These are phyloP conservation scores for Hemiprocne comata DNA, from an alignment of 2,113 vertebrate genomes.

Conservation along the genomic window DNA sequence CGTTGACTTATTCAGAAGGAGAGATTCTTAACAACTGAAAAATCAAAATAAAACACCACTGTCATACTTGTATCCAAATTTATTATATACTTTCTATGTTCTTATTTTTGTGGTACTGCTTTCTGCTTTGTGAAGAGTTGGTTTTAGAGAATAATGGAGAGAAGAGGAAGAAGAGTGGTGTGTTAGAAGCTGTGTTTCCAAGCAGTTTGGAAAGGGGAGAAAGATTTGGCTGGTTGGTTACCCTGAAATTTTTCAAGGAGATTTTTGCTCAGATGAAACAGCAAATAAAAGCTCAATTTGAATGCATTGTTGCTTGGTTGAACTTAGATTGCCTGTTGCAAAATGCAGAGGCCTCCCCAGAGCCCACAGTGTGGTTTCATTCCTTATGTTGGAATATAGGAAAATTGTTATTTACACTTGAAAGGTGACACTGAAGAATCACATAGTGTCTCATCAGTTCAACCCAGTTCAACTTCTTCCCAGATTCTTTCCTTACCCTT, in stretches of 20 bases:
- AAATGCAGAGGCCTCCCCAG: neutral
- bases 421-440: neutral
- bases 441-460: neutral
- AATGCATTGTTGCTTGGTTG: neutral
- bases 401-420: neutral
- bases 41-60: neutral
- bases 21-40: neutral
- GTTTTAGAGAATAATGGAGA: neutral
- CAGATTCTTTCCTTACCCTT: neutral
- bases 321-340: neutral
- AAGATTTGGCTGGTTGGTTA: neutral
- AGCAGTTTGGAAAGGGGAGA: neutral
- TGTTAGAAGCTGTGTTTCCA: neutral
- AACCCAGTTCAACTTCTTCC: neutral
- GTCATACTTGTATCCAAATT: neutral
- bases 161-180: neutral
- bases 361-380: neutral
- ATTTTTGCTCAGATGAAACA: neutral
- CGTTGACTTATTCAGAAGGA: neutral
- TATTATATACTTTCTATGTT: neutral
- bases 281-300: neutral
- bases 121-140: neutral
- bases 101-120: neutral
- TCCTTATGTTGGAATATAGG: neutral
- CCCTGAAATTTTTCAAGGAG: neutral